These are phyloP conservation scores for Stictonetta naevosa DNA, from an alignment of 2,113 vertebrate species.

Conservation along the genomic window DNA sequence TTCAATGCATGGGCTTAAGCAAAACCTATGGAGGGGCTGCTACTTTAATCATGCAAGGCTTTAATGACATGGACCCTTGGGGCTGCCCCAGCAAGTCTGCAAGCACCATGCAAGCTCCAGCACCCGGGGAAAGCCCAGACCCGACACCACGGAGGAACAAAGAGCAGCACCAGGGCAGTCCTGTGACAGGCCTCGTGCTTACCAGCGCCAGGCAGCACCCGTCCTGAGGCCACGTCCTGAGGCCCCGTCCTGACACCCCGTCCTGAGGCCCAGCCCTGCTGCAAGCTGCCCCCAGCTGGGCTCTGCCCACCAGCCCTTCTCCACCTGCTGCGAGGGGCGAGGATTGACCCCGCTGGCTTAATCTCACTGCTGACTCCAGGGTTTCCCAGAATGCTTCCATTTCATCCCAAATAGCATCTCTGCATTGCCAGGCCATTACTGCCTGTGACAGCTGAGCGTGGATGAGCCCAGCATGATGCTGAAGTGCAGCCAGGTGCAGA, in stretches of 20 bases:
- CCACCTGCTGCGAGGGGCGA: neutral
- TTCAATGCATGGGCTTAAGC: neutral
- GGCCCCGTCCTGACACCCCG: too few relatives aligned
- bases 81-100: too few relatives aligned
- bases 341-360: neutral
- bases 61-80: neutral
- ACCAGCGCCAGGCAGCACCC: too few relatives aligned
- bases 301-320: neutral
- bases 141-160: neutral
- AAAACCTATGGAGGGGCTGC: neutral
- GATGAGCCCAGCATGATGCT: neutral
- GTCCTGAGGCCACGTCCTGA: too few relatives aligned
- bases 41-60: neutral
- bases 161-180: fast-evolving
- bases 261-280: too few relatives aligned
- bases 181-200: neutral
- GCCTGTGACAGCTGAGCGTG: neutral
- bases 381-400: neutral
- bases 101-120: neutral
- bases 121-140: too few relatives aligned
- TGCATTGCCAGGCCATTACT: neutral
- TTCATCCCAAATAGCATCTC: neutral
- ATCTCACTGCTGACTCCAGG: neutral
- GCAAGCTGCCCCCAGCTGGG: too few relatives aligned
- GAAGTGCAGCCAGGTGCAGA: neutral